phyloP scores from a whole-genome alignment of 2,113 vertebrate genomes.

The Cyprinodon brontotheroides region DNA sequence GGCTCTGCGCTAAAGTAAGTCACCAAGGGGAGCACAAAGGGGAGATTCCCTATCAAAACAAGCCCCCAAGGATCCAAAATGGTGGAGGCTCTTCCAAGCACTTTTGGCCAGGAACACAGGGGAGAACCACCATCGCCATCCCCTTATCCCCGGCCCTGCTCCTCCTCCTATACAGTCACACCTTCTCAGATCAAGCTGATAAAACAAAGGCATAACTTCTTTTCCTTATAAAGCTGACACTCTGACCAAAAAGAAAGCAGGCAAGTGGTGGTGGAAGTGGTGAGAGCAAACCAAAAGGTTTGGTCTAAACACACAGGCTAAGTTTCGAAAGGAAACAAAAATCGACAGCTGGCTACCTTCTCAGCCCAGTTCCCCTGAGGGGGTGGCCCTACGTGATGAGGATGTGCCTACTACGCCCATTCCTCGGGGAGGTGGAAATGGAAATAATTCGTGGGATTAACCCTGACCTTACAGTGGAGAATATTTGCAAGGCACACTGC shows the following conservation, averaged over 20 bases:
- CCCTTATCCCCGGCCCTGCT: conserved; percentile 84
- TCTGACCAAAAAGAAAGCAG: conserved; percentile 93
- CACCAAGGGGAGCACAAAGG: conserved; percentile 94
- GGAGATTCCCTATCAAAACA: conserved; percentile 87
- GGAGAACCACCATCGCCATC: conserved; percentile 86
- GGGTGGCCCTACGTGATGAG: conserved; percentile 96
- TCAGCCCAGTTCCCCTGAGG: conserved; percentile 98
- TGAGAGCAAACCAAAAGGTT: conserved; percentile 97
- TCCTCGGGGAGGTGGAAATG: conserved; percentile 96
- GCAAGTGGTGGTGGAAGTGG: conserved; percentile 72
- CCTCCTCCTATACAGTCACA: conserved; percentile 84
- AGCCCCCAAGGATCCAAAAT: conserved; percentile 88
- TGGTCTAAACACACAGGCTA: conserved; percentile 91
- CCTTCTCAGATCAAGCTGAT: conserved; percentile 87
- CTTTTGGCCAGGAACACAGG: conserved; percentile 84
- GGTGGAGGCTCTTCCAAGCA: conserved; percentile 77
- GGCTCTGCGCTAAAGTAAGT: conserved; percentile 89
- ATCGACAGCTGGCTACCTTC: conserved; percentile 95
- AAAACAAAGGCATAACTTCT: conserved; percentile 92
- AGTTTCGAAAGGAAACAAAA: conserved; percentile 99
- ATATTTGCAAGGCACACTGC: conserved; percentile 96
- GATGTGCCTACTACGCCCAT: conserved; percentile 92
- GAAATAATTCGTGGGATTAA: conserved; percentile 98
- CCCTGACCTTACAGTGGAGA: conserved; percentile 97
- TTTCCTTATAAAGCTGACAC: conserved; percentile 96